Base-by-base conservation (phyloP, 2,113 vertebrate genomes). In the Brachyhypopomus gauderio region DNA sequence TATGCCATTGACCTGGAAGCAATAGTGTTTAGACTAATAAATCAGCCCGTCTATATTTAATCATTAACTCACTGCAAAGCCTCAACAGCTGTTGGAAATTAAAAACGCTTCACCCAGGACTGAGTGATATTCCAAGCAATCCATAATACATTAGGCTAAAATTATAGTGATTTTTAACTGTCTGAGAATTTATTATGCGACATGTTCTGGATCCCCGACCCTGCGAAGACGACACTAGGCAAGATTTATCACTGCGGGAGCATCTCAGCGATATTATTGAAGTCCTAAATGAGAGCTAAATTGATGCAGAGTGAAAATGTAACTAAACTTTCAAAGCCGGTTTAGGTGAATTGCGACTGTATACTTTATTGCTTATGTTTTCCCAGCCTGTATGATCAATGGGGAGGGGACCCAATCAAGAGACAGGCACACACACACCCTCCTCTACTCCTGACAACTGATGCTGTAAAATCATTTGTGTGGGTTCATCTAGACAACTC, bases 81-180 rank as follows among this genome's bases (percentile, higher is more conserved):
- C 95, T 95, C 95, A 98, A 96, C 98, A 98, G 95, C 96, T 98
- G 97, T 98, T 98, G 95, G 96, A 97, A 98, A 98, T 99, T 98
- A 98, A 97, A 98, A 98, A 96, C 94, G 93, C 96, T 96, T 98
- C 96, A 96, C 91, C 94, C 93, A 88, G 77, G 96, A 95, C 96
- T 94, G 94, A 95, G 95, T 97, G 95, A 96, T 96, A 98, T 98
- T 98, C 97, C 96, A 95, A 94, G 96, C 95, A 96, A 99, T 98
- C 98, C 97, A 99, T 99, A 99, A 98, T 96, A 93, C 96, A 98
- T 99, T 98, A 99, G 96, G 95, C 96, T 95, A 95, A 85, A 98
- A 99, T 99, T 95, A 97, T 96, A 98, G 97, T 97, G 97, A 99
- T 99, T 99, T 98, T 98, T 99, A 98, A 98, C 96, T 98, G 98